phyloP scores from a whole-genome alignment of 2,888 invertebrate species.

The Enoplolaimus lenunculus region DNA sequence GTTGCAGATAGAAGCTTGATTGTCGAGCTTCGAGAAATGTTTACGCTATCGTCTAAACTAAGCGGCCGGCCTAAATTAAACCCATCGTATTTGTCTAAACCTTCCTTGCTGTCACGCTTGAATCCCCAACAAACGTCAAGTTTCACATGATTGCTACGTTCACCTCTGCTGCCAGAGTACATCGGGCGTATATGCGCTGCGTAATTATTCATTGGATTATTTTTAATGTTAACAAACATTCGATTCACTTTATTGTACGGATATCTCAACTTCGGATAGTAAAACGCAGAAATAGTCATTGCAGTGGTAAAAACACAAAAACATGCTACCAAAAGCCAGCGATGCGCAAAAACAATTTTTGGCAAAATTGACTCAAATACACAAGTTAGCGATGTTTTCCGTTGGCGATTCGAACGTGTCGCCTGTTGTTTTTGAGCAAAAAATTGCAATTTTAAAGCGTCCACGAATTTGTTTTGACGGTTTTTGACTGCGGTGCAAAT shows the following conservation, averaged over 20 bases:
- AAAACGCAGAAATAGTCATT: constrained; percentile 59
- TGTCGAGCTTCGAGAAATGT: background rate
- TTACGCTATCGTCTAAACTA: background rate
- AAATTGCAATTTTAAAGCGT: background rate
- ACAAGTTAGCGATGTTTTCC: too few species aligned
- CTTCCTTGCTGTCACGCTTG: background rate
- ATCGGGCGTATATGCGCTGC: background rate
- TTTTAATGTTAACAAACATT: background rate
- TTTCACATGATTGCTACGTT: background rate
- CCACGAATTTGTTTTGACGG: background rate
- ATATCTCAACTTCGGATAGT: constrained; percentile 64
- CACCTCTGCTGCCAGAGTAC: background rate
- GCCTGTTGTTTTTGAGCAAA: background rate
- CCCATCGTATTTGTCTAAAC: background rate
- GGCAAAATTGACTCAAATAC: constrained; percentile 33
- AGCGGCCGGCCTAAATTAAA: background rate
- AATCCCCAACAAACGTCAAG: background rate
- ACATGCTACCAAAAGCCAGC: constrained; percentile 42
- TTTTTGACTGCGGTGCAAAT: background rate
- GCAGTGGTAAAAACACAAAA: constrained; percentile 48
- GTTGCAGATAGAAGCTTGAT: background rate
- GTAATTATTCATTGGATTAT: background rate
- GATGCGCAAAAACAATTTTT: constrained; percentile 42
- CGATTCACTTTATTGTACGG: constrained; percentile 54
- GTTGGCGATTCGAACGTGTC: background rate